Percentiles rank a stretch among this genome's conserved stretches.
Conservation (phyloP, 1,140 invertebrate species). For the Sitophilus oryzae region DNA sequence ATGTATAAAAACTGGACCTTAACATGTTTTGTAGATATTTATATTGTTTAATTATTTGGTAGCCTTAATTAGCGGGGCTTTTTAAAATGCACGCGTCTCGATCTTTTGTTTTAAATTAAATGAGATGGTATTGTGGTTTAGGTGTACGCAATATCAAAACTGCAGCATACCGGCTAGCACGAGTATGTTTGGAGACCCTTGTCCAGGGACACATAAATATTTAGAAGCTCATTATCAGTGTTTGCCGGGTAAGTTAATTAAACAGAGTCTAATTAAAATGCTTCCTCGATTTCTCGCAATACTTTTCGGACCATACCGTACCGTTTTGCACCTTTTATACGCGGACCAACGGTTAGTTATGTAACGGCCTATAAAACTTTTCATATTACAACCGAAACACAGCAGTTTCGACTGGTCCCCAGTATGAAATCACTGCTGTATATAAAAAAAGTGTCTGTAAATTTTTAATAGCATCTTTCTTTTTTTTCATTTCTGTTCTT, state of each 20-base stretch:
- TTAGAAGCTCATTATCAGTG: constrained; percentile 94
- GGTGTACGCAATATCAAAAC: constrained; percentile 84
- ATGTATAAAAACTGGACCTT: too few relatives aligned
- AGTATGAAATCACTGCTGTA: constrained; percentile 12
- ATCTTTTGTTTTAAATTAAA: constrained; percentile 4
- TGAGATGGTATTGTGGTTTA: constrained; percentile 41
- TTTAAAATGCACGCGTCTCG: constrained; percentile 4
- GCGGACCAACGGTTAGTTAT: constrained; percentile 1
- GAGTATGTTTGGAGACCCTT: constrained; percentile 87
- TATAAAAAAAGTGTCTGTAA: neutral
- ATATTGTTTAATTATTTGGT: too few relatives aligned
- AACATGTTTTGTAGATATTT: too few relatives aligned
- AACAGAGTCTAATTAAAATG: constrained; percentile 28
- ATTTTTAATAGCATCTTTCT: neutral
- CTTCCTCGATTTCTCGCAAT: constrained; percentile 34
- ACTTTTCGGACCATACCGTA: constrained; percentile 12
- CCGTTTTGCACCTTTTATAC: constrained; percentile 9
- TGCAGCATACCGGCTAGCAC: constrained; percentile 87
- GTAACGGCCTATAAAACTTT: constrained; percentile 26
- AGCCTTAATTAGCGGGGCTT: neutral
- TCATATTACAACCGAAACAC: constrained; percentile 16
- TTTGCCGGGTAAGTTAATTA: constrained; percentile 66
- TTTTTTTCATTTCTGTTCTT: too few relatives aligned
- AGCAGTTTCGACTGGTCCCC: constrained; percentile 4
- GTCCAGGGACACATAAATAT: constrained; percentile 90